Evolutionary conservation across 2,888 invertebrate species (phyloP).

Genomic region (Lasioglossum villosulum): DNA sequence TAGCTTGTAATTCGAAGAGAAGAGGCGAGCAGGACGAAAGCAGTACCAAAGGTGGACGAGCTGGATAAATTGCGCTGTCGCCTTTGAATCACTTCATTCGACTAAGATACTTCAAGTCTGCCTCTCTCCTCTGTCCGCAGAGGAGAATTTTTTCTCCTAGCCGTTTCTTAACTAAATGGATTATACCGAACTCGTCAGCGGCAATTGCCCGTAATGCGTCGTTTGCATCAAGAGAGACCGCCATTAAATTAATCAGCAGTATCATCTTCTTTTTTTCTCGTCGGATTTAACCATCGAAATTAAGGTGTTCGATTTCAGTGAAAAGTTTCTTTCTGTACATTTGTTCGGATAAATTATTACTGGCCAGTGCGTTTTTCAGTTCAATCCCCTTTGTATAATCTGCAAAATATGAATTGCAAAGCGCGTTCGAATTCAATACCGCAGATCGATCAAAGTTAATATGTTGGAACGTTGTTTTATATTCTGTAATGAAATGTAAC

Average conservation of each 20-base stretch:
- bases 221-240: background rate
- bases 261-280: background rate
- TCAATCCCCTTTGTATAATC: background rate
- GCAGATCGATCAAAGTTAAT: background rate
- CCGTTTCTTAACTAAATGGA: background rate
- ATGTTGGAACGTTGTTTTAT: background rate
- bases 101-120: background rate
- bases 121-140: background rate
- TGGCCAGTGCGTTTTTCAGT: background rate
- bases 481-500: background rate
- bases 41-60: constrained; percentile 1
- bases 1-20: background rate
- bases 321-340: background rate
- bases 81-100: constrained; percentile 9
- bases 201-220: background rate
- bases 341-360: background rate
- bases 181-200: background rate
- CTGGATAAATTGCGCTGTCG: background rate
- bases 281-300: background rate
- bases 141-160: background rate
- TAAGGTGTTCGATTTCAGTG: background rate
- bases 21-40: background rate
- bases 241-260: constrained; percentile 2
- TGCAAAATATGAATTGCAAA: background rate
- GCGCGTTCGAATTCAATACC: background rate